A percentile compares a stretch with the other conserved stretches of the same genome.
phyloP scores from a whole-genome alignment of 1,140 invertebrate genomes.

The Drosophila suzukii region DNA sequence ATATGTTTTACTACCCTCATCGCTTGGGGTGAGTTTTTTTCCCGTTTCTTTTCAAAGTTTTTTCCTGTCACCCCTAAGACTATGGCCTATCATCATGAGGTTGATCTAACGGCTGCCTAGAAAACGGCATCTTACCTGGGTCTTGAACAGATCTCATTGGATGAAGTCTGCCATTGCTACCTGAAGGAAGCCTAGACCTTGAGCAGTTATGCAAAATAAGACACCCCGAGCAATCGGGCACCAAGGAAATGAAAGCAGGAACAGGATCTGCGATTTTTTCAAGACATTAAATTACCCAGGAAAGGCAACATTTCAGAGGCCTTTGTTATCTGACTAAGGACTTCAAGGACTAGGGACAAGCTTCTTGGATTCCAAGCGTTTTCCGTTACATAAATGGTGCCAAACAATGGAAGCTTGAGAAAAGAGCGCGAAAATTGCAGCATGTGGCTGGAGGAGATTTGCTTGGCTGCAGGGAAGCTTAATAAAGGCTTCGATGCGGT shows the following conservation, averaged over 20 bases:
- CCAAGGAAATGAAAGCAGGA: slow-evolving; percentile 58
- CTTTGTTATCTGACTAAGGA: slow-evolving; percentile 29
- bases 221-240: slow-evolving; percentile 28
- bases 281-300: slow-evolving; percentile 12
- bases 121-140: slow-evolving; percentile 56
- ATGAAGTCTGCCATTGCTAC: slow-evolving; percentile 57
- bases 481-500: slow-evolving; percentile 11
- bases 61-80: slow-evolving; percentile 39
- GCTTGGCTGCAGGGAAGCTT: slow-evolving; percentile 4
- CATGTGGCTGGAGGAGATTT: slow-evolving; percentile 15
- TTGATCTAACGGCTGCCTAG: slow-evolving; percentile 46
- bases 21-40: slow-evolving; percentile 57
- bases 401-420: slow-evolving; percentile 32
- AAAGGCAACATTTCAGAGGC: slow-evolving; percentile 29
- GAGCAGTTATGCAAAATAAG: slow-evolving; percentile 32
- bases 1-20: slow-evolving; percentile 49
- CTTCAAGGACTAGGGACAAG: slow-evolving; percentile 41
- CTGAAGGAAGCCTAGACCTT: slow-evolving; percentile 23
- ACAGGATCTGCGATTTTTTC: slow-evolving; percentile 27
- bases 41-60: slow-evolving; percentile 7
- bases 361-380: slow-evolving; percentile 12
- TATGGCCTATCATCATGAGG: slow-evolving; percentile 56
- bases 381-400: slow-evolving; percentile 40
- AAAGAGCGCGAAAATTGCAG: slow-evolving; percentile 64
- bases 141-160: slow-evolving; percentile 54